These are phyloP conservation scores for Daptonema setosum DNA, from an alignment of 2,888 invertebrate species.

Conservation along the genomic window DNA sequence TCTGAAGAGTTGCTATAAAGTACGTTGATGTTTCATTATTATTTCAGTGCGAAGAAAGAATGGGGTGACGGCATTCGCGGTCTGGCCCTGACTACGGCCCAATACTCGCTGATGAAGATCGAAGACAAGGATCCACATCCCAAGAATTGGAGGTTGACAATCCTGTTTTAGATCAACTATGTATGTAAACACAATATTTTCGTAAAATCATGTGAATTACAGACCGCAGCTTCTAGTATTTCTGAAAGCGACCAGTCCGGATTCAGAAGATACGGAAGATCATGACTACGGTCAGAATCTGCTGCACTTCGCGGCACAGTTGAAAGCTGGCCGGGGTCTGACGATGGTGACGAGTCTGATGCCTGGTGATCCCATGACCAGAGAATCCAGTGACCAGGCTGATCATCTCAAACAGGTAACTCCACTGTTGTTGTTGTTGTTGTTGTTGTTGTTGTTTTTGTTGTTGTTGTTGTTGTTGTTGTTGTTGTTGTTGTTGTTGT, in stretches of 20 bases:
- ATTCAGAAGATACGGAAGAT: constrained; percentile 40
- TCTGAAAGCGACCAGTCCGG: too few species aligned
- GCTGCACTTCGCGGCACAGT: constrained; percentile 77
- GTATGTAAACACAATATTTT: neutral
- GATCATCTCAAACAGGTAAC: constrained; percentile 37
- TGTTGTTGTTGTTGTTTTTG: too few species aligned
- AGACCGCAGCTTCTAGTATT: constrained; percentile 88
- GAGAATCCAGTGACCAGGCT: constrained; percentile 37
- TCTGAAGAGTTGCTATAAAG: too few species aligned
- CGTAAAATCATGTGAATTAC: constrained; percentile 26
- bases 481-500: neutral
- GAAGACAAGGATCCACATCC: constrained; percentile 96
- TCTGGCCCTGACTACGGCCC: constrained; percentile 83
- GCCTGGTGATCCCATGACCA: constrained; percentile 36
- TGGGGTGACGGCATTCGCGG: constrained; percentile 99
- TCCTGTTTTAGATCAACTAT: neutral
- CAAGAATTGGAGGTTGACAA: constrained; percentile 62
- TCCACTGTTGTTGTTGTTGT: neutral
- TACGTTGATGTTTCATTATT: too few species aligned
- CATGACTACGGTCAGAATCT: constrained; percentile 40
- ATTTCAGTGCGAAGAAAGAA: constrained; percentile 58
- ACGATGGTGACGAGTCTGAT: constrained; percentile 69
- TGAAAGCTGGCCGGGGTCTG: constrained; percentile 58
- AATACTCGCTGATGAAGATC: constrained; percentile 75
- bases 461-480: too few species aligned